Evolutionary conservation across 2,113 vertebrate genomes (phyloP), one percentile per base, ranked within the genome.

Genomic region (Chascanopsetta lugubris): DNA sequence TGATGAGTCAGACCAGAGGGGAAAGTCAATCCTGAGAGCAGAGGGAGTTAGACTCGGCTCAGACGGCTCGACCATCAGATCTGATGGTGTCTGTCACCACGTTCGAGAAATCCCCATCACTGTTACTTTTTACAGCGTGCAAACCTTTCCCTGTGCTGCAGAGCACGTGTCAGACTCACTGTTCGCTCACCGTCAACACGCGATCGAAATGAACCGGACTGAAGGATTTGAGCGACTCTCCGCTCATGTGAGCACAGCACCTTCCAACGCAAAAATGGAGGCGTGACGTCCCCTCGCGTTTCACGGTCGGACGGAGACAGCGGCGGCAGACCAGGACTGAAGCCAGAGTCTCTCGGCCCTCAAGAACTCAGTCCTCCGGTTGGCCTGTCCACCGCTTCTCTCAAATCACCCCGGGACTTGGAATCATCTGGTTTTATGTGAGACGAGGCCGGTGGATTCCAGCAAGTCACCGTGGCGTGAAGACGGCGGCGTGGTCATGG

Each of bases 391-490:
- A 17, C 11, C 13, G 45, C 15, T 36, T 29, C 45, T 47, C 25
- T 53, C 24, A 43, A 45, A 74, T 49, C 47, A 34, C 7, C 56
- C 51, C 64, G 49, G 55, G 7, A 32, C 18, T 17, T 25, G 15
- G 27, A 59, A 76, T 76, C 74, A 65, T 45, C 26, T 40, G 49
- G 30, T 34, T 61, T 58, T 43, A 50, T 66, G 61, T 42, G 10
- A 59, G 46, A 68, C 2, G 45, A 57, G 51, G n/a, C 36, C 21
- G 45, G 13, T 8, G 26, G 36, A 75, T 75, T 79, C 69, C 69
- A 74, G 43, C 10, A 40, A 72, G 61, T 60, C 73, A 46, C 40
- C 54, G 26, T 67, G 64, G 49, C 46, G 61, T 66, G 57, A 72
- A 69, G 54, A 67, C 21, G 50, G 30, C n/a, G n/a, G n/a, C n/a